Evolutionary conservation across 2,888 invertebrate genomes (phyloP).

Genomic region (Lasioglossum calceatum): DNA sequence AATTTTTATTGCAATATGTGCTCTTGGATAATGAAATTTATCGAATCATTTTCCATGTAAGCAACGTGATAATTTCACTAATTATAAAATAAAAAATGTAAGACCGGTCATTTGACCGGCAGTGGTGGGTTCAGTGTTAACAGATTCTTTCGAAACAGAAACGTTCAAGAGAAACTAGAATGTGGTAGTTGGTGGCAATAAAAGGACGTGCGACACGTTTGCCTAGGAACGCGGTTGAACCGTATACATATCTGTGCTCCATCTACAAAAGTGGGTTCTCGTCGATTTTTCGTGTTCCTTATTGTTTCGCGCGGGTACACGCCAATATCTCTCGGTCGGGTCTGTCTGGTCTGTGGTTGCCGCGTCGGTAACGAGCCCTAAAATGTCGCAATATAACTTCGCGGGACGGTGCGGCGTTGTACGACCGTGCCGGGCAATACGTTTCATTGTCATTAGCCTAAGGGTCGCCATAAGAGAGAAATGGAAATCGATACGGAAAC

Average conservation of each 20-base stretch:
- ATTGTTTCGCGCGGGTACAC: constrained; percentile 31
- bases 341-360: not conserved
- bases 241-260: constrained; percentile 27
- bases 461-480: constrained; percentile 63
- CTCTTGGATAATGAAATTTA: too few relatives aligned
- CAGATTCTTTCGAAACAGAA: too few relatives aligned
- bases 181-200: not conserved
- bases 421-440: constrained; percentile 29
- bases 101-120: too few relatives aligned
- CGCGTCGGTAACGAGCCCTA: constrained; percentile 53
- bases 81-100: too few relatives aligned
- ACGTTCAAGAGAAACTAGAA: too few relatives aligned
- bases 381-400: constrained; percentile 52
- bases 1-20: too few relatives aligned
- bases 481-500: constrained; percentile 70
- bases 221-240: not conserved
- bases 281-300: constrained; percentile 40
- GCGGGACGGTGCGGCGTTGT: constrained; percentile 18
- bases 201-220: not conserved
- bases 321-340: constrained; percentile 15
- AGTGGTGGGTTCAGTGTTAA: too few relatives aligned
- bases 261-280: constrained; percentile 27
- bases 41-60: too few relatives aligned
- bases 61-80: too few relatives aligned
- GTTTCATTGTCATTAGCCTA: constrained; percentile 63